phyloP scores from a whole-genome alignment of 2,113 vertebrate species.

The Notothenia rossii region DNA sequence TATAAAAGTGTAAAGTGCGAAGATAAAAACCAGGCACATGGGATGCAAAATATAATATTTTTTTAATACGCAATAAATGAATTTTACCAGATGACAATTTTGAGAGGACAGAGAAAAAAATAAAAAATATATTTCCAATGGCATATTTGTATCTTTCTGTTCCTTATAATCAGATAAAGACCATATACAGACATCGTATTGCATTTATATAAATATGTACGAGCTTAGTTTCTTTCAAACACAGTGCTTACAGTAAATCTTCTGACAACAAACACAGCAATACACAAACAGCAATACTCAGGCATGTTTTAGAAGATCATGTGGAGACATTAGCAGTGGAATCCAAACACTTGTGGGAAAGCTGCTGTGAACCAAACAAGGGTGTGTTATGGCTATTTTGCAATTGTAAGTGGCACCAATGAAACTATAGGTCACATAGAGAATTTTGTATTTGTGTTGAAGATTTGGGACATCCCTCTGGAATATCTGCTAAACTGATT shows the following conservation, averaged over 20 bases:
- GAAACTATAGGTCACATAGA: background rate
- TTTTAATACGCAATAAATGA: slow-evolving; percentile 82
- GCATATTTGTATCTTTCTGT: slow-evolving; percentile 54
- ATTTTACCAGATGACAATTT: slow-evolving; percentile 72
- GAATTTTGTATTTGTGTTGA: background rate
- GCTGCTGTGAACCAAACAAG: slow-evolving; percentile 49
- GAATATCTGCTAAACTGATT: background rate
- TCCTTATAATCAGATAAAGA: slow-evolving; percentile 58
- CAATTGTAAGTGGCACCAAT: slow-evolving; percentile 19
- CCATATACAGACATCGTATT: slow-evolving; percentile 75
- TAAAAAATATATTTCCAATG: slow-evolving; percentile 71
- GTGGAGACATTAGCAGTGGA: slow-evolving; percentile 69
- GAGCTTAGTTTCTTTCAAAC: slow-evolving; percentile 61
- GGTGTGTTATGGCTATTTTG: slow-evolving; percentile 41
- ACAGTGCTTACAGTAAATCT: slow-evolving; percentile 65
- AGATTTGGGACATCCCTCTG: slow-evolving; percentile 5
- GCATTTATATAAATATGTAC: slow-evolving; percentile 73
- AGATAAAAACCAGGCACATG: slow-evolving; percentile 42
- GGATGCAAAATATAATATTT: slow-evolving; percentile 82
- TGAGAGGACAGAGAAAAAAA: slow-evolving; percentile 73
- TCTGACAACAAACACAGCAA: slow-evolving; percentile 74
- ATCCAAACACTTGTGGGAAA: slow-evolving; percentile 58
- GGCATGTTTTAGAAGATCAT: slow-evolving; percentile 64
- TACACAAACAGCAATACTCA: slow-evolving; percentile 78
- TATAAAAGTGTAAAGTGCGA: background rate